Base-by-base conservation (phyloP, 1,140 invertebrate genomes). In the Calliphora vicina region DNA sequence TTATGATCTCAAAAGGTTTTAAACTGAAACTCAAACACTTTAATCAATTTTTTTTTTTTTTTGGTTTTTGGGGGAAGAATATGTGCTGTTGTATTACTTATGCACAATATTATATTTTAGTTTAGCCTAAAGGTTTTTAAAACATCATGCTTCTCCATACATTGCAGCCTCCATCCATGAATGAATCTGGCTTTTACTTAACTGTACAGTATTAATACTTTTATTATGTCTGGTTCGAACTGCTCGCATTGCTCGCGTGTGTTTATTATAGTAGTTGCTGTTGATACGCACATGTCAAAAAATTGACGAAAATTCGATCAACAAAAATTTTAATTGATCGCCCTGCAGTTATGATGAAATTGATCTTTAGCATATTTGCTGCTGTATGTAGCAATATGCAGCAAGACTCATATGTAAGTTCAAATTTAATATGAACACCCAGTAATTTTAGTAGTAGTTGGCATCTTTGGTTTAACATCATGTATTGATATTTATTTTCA, bases 281-380 rank as follows among this genome's bases (percentile, higher is more conserved):
- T 35, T 78, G 74, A 78, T 78, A 43, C 74, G 88, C 88, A 88
- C 88, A 89, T 89, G 88, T 89, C 88, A 89, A 89, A 86, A 89
- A 89, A 89, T 89, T 89, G 88, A 89, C 88, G 88, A 89, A 89
- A 89, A 89, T 89, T 89, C 88, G 88, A 89, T 89, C 88, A 89
- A 78, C 74, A 78, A 78, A 89, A 89, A 89, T 89, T 89, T 89
- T 89, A 89, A 89, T 89, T 89, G 88, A 89, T 89, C 87, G 88
- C 88, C 88, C 88, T 89, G 88, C 88, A 89, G 88, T 89, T 88
- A 89, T 89, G 86, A 85, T 85, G 82, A 87, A 89, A 88, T 88
- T 89, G 88, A 88, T 87, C 86, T 82, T 83, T 50, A 76, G 82
- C 42, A 43, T 80, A 83, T 67, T 72, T 35, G 80, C 43, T 73